Base-by-base conservation (phyloP, 92 coral and sea anemone genomes). In the Bergia sp. region DNA sequence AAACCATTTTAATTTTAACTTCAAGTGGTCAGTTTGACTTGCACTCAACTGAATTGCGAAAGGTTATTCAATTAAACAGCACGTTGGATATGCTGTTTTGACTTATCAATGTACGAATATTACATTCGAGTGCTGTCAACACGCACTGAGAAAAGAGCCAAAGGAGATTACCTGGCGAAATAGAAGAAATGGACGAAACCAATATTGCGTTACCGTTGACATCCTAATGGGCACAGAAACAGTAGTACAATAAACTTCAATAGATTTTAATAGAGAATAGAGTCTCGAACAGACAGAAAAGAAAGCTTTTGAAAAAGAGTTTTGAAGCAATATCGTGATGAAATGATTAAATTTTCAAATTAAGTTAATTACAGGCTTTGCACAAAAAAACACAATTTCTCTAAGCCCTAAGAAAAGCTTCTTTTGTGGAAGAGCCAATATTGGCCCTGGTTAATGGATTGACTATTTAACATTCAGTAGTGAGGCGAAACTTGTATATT, bases 361-460 rank as follows among this genome's bases (percentile, higher is more conserved):
- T 71, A 69, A 20, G 45, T 45, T 36, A 93, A 89, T 91, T 82
- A 90, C 85, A 89, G 91, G 91, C 47, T 67, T 86, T 80, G 81
- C 53, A 93, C 91, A 89, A 91, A 82, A 76, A 81, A n/a, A 87
- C 67, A 88, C 79, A 80, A 87, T 90, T 44, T 79, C 77, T 57
- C 79, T 69, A 2, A 69, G 61, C 61, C 66, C 45, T 84, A 29
- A 71, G 78, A 84, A 71, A 84, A 71, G 79, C 41, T 29, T 12
- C 77, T 69, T 83, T 83, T 69, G 85, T 79, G 69, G 21, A 50
- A 37, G 72, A 72, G 36, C 61, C 87, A 37, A 71, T 71, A 71
- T 84, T 72, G 5, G 65, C 29, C 36, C 6, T 29, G 41, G 78
- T 44, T 71, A 84, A 84, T 71, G 44, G 86, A 65, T 69, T 69